Percentiles rank a stretch among this genome's conserved stretches.
phyloP scores from a whole-genome alignment of 2,797 vertebrate species.

The Gymnoscopelus microlampas region DNA sequence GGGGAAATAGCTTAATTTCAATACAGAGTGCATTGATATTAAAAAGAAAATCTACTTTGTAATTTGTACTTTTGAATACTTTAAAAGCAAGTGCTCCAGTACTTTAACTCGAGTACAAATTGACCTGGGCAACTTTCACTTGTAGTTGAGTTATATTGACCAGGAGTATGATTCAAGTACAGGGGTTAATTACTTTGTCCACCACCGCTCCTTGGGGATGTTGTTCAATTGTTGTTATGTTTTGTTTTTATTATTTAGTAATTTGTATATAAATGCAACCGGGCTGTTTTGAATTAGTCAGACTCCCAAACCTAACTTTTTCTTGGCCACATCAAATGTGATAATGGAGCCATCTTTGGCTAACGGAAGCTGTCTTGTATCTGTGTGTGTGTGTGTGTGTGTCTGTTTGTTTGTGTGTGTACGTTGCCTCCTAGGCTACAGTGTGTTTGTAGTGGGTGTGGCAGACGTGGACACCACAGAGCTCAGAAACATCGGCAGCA shows the following conservation, averaged over 20 bases:
- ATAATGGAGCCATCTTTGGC: constrained; percentile 26
- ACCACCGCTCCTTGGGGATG: background rate
- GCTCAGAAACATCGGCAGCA: constrained; percentile 93
- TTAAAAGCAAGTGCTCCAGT: too few species aligned
- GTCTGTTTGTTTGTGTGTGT: constrained; percentile 77
- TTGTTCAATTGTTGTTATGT: background rate
- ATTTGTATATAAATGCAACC: background rate
- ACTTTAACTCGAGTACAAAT: too few species aligned
- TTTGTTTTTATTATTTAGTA: background rate
- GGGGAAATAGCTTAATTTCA: too few species aligned
- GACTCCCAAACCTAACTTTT: constrained; percentile 12
- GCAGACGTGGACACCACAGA: constrained; percentile 94
- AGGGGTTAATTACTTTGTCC: too few species aligned
- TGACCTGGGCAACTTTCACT: too few species aligned
- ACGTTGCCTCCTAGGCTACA: constrained; percentile 86
- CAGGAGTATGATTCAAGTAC: too few species aligned
- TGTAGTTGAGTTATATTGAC: too few species aligned
- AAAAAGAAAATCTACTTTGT: too few species aligned
- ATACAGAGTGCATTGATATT: too few species aligned
- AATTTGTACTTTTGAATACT: too few species aligned
- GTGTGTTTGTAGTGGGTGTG: constrained; percentile 96
- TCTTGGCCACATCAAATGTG: constrained; percentile 4
- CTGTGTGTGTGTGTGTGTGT: constrained; percentile 76
- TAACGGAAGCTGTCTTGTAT: constrained; percentile 39
- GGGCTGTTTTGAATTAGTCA: constrained; percentile 27